phyloP scores from a whole-genome alignment of 2,113 vertebrate genomes.

The Pampusana beccarii region DNA sequence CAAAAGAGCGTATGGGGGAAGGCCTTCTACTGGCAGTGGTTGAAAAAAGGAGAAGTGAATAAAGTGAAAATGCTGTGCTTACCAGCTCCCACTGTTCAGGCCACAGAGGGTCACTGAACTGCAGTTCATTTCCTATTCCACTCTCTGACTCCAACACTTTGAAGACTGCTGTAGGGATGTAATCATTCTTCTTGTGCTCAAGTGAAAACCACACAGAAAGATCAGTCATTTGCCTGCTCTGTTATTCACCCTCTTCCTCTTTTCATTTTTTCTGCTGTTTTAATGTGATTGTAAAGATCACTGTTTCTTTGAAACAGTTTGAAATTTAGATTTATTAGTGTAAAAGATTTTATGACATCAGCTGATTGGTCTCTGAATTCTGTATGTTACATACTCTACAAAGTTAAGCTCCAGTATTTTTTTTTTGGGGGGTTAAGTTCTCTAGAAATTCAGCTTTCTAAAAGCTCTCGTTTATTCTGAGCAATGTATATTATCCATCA shows the following conservation, averaged over 20 bases:
- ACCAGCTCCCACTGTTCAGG: slow-evolving; percentile 66
- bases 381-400: not conserved
- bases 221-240: slow-evolving; percentile 57
- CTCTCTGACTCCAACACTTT: slow-evolving; percentile 66
- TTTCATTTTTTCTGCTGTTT: slow-evolving; percentile 26
- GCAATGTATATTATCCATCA: not conserved
- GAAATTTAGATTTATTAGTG: slow-evolving; percentile 12
- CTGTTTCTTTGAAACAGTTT: slow-evolving; percentile 25
- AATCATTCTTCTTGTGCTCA: slow-evolving; percentile 63
- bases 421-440: not conserved
- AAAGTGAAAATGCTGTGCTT: slow-evolving; percentile 70
- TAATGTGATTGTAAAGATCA: slow-evolving; percentile 17
- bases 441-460: not conserved
- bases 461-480: not conserved
- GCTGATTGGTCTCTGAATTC: not conserved
- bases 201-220: slow-evolving; percentile 62
- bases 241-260: slow-evolving; percentile 40
- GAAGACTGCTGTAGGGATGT: slow-evolving; percentile 65
- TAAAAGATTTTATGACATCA: not conserved
- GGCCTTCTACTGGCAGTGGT: slow-evolving; percentile 6
- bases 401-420: not conserved
- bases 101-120: slow-evolving; percentile 72
- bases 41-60: slow-evolving; percentile 62
- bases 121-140: slow-evolving; percentile 72
- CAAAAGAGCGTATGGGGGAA: not conserved